Evolutionary conservation across 2,888 invertebrate species (phyloP), one percentile per base, ranked within the genome.

Genomic region (Drosophila phalerata): DNA sequence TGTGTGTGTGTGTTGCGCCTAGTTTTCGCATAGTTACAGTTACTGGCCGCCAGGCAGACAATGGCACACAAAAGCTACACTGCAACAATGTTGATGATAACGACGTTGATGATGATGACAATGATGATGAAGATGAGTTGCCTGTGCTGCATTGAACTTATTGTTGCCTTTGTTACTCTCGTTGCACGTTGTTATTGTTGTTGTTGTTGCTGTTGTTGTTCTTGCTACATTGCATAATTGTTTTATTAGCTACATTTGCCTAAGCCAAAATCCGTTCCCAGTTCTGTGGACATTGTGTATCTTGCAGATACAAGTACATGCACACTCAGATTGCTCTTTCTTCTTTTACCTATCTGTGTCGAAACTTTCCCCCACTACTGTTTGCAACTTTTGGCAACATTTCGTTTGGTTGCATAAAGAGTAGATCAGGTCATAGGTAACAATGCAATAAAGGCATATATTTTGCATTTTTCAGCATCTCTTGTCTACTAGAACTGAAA

Each of bases 181-280:
- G 28, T 38, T 58, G 49, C 22, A 22, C 53, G 67, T 40, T 70
- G 66, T 37, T 70, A 65, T 1, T 22, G n/a, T n/a, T n/a, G n/a
- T 47, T 62, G 47, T 37, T 49, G 48, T 9, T 52, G 45, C 22
- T 74, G 56, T 34, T 67, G 61, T 8, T 42, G 52, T 45, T 63
- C 63, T 49, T 76, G 63, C 43, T 73, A 64, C 74, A 73, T 75
- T 81, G 85, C 84, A 84, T 84, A 84, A 84, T 84, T 84, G 85
- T 84, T 84, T 84, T 84, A 84, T 84, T 85, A 84, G 84, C 84
- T 68, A 68, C 79, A 84, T 84, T 82, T 82, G 79, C 82, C 82
- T 79, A 76, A 81, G 81, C 75, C 75, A 52, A 77, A 82, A 79
- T 82, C 82, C 70, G 72, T 84, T 79, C 72, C 72, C 53, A 48